phyloP scores from a whole-genome alignment of 2,797 vertebrate genomes.

The Nasua narica region DNA sequence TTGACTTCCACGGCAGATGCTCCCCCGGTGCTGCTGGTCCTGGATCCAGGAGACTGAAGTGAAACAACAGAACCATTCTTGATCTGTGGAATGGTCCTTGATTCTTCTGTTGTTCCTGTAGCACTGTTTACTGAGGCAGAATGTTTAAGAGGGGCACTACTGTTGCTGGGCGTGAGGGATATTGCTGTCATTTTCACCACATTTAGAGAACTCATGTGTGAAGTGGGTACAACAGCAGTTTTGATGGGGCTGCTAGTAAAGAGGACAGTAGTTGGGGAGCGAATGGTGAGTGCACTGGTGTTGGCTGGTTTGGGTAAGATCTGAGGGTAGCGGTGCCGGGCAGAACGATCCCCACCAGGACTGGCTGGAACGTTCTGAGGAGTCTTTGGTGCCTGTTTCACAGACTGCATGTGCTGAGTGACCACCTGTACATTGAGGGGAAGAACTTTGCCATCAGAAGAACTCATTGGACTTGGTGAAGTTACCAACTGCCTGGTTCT shows the following conservation, averaged over 20 bases:
- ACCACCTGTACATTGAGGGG: slow-evolving; percentile 97
- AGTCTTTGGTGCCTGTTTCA: slow-evolving; percentile 93
- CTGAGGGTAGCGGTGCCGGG: slow-evolving; percentile 95
- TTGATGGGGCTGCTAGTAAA: slow-evolving; percentile 96
- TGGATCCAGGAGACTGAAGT: slow-evolving; percentile 87
- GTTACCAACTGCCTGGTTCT: slow-evolving; percentile 92
- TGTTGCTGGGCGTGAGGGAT: slow-evolving; percentile 90
- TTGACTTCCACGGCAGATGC: slow-evolving; percentile 88
- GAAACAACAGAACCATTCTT: slow-evolving; percentile 90
- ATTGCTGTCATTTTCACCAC: slow-evolving; percentile 97
- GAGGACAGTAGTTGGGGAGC: slow-evolving; percentile 95
- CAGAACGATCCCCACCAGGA: slow-evolving; percentile 91
- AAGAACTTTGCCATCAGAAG: slow-evolving; percentile 92
- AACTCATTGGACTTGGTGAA: slow-evolving; percentile 91
- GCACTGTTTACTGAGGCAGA: slow-evolving; percentile 84
- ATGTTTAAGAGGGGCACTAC: slow-evolving; percentile 85
- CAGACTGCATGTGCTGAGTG: slow-evolving; percentile 93
- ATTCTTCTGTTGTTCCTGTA: slow-evolving; percentile 83
- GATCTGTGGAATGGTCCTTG: slow-evolving; percentile 83
- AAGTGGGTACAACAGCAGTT: slow-evolving; percentile 92
- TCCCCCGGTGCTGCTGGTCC: slow-evolving; percentile 74
- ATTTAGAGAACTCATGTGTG: slow-evolving; percentile 94
- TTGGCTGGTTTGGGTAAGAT: slow-evolving; percentile 96
- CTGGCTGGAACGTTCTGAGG: slow-evolving; percentile 91
- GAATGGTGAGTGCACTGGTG: slow-evolving; percentile 90